A percentile compares a stretch with the other conserved stretches of the same genome.
phyloP scores from a whole-genome alignment of 1,140 invertebrate genomes.

The Macrobrachium rosenbergii region DNA sequence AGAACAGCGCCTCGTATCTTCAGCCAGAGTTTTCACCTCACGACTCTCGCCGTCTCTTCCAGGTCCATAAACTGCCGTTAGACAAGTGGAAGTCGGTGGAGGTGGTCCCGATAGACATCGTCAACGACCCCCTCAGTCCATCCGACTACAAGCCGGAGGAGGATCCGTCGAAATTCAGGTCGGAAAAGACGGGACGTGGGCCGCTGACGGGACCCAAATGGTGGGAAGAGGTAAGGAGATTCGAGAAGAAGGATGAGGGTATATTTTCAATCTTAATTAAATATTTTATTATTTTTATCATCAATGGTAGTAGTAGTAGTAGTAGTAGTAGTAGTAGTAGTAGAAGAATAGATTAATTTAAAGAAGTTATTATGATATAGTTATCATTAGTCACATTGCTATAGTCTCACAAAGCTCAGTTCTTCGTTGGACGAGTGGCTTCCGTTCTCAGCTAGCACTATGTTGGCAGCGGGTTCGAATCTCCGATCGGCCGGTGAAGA shows the following conservation, averaged over 20 bases:
- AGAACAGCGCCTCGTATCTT: not conserved
- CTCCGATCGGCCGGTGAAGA: no score
- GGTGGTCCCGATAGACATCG: slow-evolving; percentile 94
- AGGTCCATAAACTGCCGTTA: slow-evolving; percentile 82
- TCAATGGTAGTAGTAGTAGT: no score
- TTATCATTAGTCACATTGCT: no score
- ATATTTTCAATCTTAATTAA: not conserved
- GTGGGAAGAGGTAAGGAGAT: slow-evolving; percentile 76
- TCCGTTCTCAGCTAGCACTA: no score
- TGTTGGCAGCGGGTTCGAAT: no score
- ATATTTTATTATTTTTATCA: no score
- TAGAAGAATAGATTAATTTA: no score
- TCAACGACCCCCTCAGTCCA: slow-evolving; percentile 85
- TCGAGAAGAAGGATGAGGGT: not conserved
- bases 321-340: not conserved
- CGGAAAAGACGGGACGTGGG: slow-evolving; percentile 93
- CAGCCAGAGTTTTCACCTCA: not conserved
- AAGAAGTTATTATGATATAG: no score
- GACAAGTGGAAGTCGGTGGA: slow-evolving; percentile 91
- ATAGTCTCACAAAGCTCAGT: no score
- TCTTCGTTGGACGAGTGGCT: no score
- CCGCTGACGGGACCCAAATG: slow-evolving; percentile 85
- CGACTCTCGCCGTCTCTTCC: not conserved
- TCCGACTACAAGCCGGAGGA: slow-evolving; percentile 91
- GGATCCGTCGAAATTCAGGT: slow-evolving; percentile 91